Evolutionary conservation across 2,888 invertebrate species (phyloP), one percentile per base, ranked within the genome.

Genomic region (Punctoribates punctum): DNA sequence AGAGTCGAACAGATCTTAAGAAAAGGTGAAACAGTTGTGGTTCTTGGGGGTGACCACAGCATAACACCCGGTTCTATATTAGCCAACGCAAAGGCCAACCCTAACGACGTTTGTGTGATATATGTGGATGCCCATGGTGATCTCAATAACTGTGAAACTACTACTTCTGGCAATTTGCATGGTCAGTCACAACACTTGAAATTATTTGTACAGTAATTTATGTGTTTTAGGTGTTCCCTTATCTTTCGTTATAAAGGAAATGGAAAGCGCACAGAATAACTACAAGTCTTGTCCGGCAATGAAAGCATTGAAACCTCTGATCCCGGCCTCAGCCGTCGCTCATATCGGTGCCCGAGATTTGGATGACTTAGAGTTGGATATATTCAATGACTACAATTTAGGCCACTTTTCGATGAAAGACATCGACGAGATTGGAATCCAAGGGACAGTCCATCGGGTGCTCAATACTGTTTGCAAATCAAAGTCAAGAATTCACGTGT

Each of bases 91-190:
- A 54, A 20, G 8, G 20, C n/a, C 20, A 25, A 54, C 8, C 25
- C 54, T 11, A 51, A 51, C 11, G 54, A 54, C n/a, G 23, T 54
- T 1, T 54, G 54, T n/a, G 54, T 54, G 20, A 4, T 95, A 67
- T 95, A 94, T 94, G 88, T 95, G 48, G 95, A 95, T 84, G 94
- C 95, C 0, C 95, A 95, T 83, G 91, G 95, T 8, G 96, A 96
- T 85, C 88, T 96, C 79, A 96, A 96, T 85, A 91, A 94, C 17
- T 91, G 92, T 81, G 88, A 88, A 82, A 92, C 93, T 0, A 92
- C 93, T 4, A 86, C 83, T 13, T 62, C 76, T 51, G 95, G 95
- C 13, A 93, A 95, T 82, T 87, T 90, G 67, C 90, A 91, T 81
- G 42, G 42, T 42, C 1, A 42, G 42, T 42, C 13, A 1, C 8